Conservation (phyloP, 2,797 vertebrate genomes). For the Phalanger gymnotis region DNA sequence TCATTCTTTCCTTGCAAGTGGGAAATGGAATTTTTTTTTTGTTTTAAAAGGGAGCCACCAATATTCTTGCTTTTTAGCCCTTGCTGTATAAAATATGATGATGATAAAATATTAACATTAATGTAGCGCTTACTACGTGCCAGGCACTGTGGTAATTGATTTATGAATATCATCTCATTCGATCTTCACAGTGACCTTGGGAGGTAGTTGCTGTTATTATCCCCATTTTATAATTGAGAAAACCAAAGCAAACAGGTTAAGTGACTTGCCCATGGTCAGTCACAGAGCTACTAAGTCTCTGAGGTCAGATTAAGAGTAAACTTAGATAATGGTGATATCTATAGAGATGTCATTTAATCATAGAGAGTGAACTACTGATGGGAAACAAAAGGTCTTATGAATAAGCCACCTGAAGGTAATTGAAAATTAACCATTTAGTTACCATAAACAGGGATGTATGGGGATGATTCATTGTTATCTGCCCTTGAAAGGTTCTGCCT, state of each 20-base stretch:
- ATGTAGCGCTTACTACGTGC: neutral
- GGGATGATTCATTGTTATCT: rapidly evolving
- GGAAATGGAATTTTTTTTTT: slow-evolving; percentile 31
- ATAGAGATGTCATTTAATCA: neutral
- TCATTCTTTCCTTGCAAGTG: slow-evolving; percentile 5
- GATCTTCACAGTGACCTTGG: neutral
- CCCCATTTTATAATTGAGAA: neutral
- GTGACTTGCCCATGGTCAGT: neutral
- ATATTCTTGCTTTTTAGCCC: neutral
- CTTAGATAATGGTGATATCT: neutral
- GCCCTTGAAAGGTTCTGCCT: neutral
- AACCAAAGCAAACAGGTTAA: neutral
- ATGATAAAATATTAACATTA: neutral
- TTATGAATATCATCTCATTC: neutral
- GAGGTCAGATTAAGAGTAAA: neutral
- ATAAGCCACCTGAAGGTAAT: slow-evolving; percentile 10
- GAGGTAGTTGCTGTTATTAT: neutral
- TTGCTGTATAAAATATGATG: neutral
- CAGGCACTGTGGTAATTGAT: neutral
- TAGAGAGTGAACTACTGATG: neutral
- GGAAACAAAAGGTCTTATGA: neutral
- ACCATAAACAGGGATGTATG: neutral
- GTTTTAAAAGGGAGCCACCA: slow-evolving; percentile 33
- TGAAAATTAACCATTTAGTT: neutral
- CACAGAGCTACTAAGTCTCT: neutral